Base-by-base conservation (phyloP, 2,888 invertebrate species). In the Chironomus tentans region DNA sequence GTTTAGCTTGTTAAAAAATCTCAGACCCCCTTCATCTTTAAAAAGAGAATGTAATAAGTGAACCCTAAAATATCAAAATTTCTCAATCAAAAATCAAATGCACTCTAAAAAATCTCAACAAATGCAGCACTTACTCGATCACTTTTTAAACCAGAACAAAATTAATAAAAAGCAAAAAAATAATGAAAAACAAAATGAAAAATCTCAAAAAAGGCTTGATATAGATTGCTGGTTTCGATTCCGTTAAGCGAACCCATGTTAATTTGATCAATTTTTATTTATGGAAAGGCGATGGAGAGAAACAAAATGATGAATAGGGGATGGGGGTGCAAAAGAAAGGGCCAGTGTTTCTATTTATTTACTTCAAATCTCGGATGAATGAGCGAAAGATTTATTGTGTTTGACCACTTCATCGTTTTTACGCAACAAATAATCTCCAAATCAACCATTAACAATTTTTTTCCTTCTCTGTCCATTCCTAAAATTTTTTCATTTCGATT, bases 341-440 rank as follows among this genome's bases (percentile, higher is more conserved):
- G 15, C 4, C n/a, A n/a, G n/a, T 56, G 56, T 56, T 56, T 56
- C 56, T 18, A 56, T 56, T 56, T 56, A 15, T 38, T 38, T 38
- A 38, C 38, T 56, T n/a, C 21, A 24, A 65, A 65, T 65, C 65
- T 24, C 65, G 13, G 65, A 24, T 22, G 15, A n/a, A 18, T n/a
- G 21, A 24, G 22, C 18, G 7, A 56, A 70, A 70, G 70, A 70
- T 70, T 70, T 70, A 70, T 70, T 48, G 50, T 24, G 50, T 50
- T 56, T 70, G 70, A 70, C 70, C 70, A 70, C 70, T 70, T 70
- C 70, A 70, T 48, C 70, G 50, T 21, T 47, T 56, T 56, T 56
- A 15, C 18, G n/a, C 56, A 56, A 56, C n/a, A 6, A 50, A 50
- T 50, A 50, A 50, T 18, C n/a, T 56, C n/a, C 7, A 56, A 56